These are phyloP conservation scores for Polyploca ridens DNA, from an alignment of 2,888 invertebrate genomes.

Conservation along the genomic window DNA sequence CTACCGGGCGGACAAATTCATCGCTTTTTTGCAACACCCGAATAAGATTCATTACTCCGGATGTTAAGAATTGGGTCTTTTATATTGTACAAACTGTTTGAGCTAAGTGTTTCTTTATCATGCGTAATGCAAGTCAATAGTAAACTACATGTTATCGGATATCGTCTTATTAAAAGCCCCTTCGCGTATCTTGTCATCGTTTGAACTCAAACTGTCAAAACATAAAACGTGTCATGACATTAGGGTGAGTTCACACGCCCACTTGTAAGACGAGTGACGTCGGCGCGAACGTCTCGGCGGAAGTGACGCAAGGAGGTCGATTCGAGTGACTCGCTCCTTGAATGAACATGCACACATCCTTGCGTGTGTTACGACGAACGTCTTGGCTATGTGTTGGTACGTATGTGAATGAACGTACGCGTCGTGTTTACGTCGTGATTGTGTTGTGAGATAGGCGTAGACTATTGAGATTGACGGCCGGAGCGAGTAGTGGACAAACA, in stretches of 20 bases:
- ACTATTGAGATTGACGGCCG: conserved; percentile 71
- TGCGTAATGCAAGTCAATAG: conserved; percentile 33
- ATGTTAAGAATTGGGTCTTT: conserved; percentile 32
- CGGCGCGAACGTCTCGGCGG: conserved; percentile 43
- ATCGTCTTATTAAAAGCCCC: conserved; percentile 49
- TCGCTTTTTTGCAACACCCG: conserved; percentile 44
- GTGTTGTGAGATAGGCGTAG: conserved; percentile 49
- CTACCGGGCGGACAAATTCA: conserved; percentile 60
- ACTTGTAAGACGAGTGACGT: conserved; percentile 76
- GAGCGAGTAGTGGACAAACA: conserved; percentile 60
- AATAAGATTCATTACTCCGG: conserved; percentile 31
- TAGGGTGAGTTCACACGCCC: conserved; percentile 73
- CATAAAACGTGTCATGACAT: conserved; percentile 52
- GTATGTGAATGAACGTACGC: conserved; percentile 71
- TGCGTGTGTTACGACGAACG: conserved; percentile 25
- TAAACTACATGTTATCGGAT: conserved; percentile 57
- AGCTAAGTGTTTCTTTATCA: conserved; percentile 25
- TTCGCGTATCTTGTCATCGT: conserved; percentile 60
- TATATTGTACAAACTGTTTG: conserved; percentile 28
- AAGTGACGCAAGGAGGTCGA: conserved; percentile 74
- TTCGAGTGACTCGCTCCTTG: conserved; percentile 51
- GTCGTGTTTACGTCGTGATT: conserved; percentile 54
- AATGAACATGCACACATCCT: conserved; percentile 73
- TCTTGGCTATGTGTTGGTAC: conserved; percentile 38
- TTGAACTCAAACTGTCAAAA: conserved; percentile 66